Percentiles rank a stretch among this genome's conserved stretches.
Conservation (phyloP, 2,888 invertebrate species). For the Campaea margaritaria region DNA sequence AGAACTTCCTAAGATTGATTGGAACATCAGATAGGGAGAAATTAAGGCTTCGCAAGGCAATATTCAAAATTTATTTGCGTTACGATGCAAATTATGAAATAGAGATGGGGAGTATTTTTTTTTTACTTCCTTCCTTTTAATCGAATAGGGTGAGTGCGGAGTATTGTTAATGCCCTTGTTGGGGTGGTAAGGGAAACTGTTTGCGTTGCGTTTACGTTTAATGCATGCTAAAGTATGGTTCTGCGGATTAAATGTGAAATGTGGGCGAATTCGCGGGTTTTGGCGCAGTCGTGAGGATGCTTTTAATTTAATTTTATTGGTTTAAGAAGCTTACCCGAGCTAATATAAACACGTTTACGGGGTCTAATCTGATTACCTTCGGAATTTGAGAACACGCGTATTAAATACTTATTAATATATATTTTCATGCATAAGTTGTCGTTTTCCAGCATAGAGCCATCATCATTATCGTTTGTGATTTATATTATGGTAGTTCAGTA, state of each 20-base stretch:
- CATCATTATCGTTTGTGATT: no score
- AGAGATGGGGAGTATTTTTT: constrained; percentile 69
- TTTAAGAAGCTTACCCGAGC: constrained; percentile 6
- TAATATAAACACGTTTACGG: not conserved
- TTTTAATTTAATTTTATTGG: constrained; percentile 26
- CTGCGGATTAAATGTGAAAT: constrained; percentile 29
- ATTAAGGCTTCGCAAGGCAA: constrained; percentile 74
- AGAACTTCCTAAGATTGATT: constrained; percentile 64
- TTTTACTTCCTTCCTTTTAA: constrained; percentile 72
- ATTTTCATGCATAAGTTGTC: no score
- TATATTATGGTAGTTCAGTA: no score
- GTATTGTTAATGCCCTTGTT: constrained; percentile 67
- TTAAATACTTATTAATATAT: no score
- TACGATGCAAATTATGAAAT: constrained; percentile 83
- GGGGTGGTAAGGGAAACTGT: constrained; percentile 64
- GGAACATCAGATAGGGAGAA: constrained; percentile 69
- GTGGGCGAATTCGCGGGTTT: constrained; percentile 30
- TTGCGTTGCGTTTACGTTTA: constrained; percentile 63
- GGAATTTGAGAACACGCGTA: not conserved
- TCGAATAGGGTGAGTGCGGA: constrained; percentile 69
- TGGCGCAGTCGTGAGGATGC: constrained; percentile 19
- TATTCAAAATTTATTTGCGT: constrained; percentile 84
- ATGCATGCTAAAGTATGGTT: constrained; percentile 48
- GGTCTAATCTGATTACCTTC: not conserved
- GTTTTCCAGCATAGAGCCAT: no score